Percentiles rank a stretch among this genome's conserved stretches.
Evolutionary conservation across 1,140 invertebrate genomes (phyloP).

Genomic region (Drosophila tropicalis): DNA sequence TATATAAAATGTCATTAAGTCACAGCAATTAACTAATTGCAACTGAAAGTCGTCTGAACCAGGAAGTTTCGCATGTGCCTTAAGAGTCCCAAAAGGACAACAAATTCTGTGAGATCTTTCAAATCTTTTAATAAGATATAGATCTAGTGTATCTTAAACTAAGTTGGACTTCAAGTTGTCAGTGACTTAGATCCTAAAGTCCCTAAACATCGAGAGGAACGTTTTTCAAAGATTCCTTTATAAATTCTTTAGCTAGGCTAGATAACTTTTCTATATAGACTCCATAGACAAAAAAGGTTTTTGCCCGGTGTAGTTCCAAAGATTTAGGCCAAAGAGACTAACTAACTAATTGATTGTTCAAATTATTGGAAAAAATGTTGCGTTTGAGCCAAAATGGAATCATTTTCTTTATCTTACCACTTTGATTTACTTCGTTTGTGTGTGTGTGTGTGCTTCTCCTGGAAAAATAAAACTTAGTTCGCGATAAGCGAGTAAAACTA

Average conservation of each 20-base stretch:
- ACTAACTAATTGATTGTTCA: conserved; percentile 7
- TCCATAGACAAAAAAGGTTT: too few relatives aligned
- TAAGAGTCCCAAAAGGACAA: background rate
- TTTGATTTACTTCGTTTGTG: conserved; percentile 22
- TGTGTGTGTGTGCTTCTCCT: conserved; percentile 2
- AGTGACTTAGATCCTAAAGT: too few relatives aligned
- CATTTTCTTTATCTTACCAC: conserved; percentile 2
- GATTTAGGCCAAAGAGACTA: conserved; percentile 5
- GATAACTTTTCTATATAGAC: background rate
- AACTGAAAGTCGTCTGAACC: background rate
- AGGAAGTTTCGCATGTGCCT: background rate
- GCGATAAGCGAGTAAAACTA: conserved; percentile 57
- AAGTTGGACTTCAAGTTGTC: too few relatives aligned
- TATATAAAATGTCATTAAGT: background rate
- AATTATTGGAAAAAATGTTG: conserved; percentile 7
- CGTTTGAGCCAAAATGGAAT: conserved; percentile 7
- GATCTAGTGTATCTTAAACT: too few relatives aligned
- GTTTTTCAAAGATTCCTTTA: too few relatives aligned
- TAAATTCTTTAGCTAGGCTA: too few relatives aligned
- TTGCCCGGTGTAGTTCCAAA: background rate
- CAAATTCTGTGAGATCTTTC: too few relatives aligned
- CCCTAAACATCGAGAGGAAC: too few relatives aligned
- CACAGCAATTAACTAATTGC: conserved; percentile 5
- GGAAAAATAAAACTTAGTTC: conserved; percentile 48
- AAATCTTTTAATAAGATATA: too few relatives aligned